Evolutionary conservation across 2,113 vertebrate genomes (phyloP).

Genomic region (Antechinus stuartii): DNA sequence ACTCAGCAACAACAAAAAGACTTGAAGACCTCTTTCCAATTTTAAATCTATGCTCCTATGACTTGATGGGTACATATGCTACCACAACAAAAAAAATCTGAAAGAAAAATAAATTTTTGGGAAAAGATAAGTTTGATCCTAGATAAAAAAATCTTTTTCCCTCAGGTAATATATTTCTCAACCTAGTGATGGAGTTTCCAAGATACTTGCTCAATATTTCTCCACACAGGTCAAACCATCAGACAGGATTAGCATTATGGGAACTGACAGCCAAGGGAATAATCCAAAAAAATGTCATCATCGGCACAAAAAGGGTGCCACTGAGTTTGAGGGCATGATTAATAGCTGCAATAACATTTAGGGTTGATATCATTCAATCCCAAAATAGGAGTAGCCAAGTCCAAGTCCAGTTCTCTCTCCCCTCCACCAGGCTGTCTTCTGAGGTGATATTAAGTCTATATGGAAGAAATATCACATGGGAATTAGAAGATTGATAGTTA

Average conservation of each 20-base stretch:
- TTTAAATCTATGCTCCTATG: neutral
- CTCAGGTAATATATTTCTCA: neutral
- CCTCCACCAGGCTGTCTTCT: neutral
- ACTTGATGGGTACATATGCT: neutral
- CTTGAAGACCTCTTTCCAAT: neutral
- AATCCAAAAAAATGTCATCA: neutral
- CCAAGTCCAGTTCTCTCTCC: neutral
- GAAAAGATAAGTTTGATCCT: neutral
- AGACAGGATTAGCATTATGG: neutral
- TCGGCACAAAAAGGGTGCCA: neutral
- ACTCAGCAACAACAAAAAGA: neutral
- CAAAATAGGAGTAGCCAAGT: neutral
- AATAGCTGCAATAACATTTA: neutral
- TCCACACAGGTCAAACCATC: neutral
- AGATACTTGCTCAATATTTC: neutral
- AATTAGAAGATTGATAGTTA: neutral
- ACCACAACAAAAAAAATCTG: neutral
- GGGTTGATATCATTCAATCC: neutral
- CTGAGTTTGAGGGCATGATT: neutral
- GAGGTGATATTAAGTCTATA: neutral
- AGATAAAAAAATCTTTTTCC: neutral
- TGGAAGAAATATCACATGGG: neutral
- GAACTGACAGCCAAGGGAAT: neutral
- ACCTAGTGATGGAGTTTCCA: neutral
- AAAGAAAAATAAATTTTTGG: neutral